Evolutionary conservation across 2,113 vertebrate genomes (phyloP), one percentile per base, ranked within the genome.

Genomic region (Mesitornis unicolor): DNA sequence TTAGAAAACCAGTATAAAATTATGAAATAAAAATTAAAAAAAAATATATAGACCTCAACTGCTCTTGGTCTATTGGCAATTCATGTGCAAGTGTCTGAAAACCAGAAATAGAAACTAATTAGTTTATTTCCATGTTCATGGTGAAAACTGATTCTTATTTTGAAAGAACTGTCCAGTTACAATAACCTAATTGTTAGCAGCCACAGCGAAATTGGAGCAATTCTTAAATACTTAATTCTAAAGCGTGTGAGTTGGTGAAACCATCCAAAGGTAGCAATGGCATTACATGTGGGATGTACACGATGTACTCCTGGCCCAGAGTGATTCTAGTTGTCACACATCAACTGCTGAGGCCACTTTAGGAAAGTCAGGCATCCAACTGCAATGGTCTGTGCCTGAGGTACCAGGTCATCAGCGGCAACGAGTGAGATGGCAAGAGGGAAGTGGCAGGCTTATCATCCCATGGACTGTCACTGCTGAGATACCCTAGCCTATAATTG

Each of bases 251-350:
- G 19, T 8, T 19, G n/a, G 25, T 75, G 28, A 61, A 80, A 53
- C 12, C 3, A 1, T 12, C 13, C 0, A 1, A 33, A 59, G 19
- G 42, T 7, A 57, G n/a, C 1, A 4, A 28, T 16, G 31, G 50
- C n/a, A 11, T 56, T 51, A 33, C 7, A 19, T 6, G 18, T 51
- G 68, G 38, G 43, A 73, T 6, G 31, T n/a, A 59, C 67, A 25
- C 33, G 29, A 13, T 0, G 3, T 56, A 42, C 48, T 56, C 11
- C 4, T 13, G 57, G 59, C 36, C 35, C 11, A 14, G 53, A 16
- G 47, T 19, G 51, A 35, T 29, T 56, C 13, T 14, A 12, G 26
- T 8, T 38, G 54, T 18, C 60, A 15, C 4, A 2, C 50, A 70
- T 6, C 31, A n/a, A 2, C 50, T 43, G 54, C 64, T 28, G 19